A percentile compares a stretch with the other conserved stretches of the same genome.
Evolutionary conservation across 2,797 vertebrate species (phyloP).

Genomic region (Alfaro cultratus): DNA sequence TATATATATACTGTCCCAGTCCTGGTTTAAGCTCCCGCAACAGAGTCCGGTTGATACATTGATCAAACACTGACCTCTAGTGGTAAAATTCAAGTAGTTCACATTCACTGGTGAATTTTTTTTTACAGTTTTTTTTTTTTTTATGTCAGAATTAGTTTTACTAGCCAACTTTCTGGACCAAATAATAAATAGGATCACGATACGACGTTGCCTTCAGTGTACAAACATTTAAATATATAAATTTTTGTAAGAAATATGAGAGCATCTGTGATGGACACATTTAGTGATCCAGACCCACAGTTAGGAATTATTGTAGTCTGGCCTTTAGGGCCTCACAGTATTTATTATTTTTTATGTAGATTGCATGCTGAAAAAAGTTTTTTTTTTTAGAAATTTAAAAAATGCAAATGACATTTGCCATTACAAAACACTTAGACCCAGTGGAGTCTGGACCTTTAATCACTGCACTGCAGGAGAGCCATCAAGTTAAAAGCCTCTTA

Average conservation of each 20-base stretch:
- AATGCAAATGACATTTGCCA: conserved; percentile 8
- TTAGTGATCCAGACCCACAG: background rate
- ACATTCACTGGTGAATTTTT: too few species aligned
- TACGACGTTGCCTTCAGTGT: background rate
- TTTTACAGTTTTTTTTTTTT: background rate
- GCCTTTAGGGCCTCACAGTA: background rate
- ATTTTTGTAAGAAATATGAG: background rate
- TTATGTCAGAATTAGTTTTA: background rate
- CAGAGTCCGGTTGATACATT: background rate
- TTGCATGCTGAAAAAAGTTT: background rate
- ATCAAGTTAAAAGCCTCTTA: conserved; percentile 78
- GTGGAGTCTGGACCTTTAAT: conserved; percentile 80
- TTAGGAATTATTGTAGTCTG: background rate
- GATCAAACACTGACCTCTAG: conserved; percentile 55
- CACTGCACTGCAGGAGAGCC: conserved; percentile 78
- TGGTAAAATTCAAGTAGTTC: conserved; percentile 21
- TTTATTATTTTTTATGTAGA: background rate
- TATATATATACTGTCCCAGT: background rate
- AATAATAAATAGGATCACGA: background rate
- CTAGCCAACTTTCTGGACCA: background rate
- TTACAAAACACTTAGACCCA: conserved; percentile 75
- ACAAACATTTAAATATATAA: background rate
- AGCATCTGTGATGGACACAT: background rate
- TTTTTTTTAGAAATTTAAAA: too few species aligned
- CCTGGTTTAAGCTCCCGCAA: background rate